phyloP scores from a whole-genome alignment of 2,888 invertebrate genomes.

The Rotaria macrura region DNA sequence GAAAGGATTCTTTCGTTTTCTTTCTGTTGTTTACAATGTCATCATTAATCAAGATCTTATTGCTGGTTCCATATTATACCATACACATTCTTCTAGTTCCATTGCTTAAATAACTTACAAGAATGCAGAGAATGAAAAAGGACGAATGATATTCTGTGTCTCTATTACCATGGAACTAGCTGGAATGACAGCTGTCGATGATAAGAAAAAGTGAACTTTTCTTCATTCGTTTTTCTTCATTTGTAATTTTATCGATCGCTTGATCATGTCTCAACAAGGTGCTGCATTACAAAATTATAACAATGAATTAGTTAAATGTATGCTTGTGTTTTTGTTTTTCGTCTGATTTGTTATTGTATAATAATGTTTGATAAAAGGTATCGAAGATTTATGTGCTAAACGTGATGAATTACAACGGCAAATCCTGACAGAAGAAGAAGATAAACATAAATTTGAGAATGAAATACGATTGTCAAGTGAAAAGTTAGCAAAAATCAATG shows the following conservation, averaged over 20 bases:
- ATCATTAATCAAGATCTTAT: background rate
- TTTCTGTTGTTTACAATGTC: background rate
- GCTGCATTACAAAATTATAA: slow-evolving; percentile 49
- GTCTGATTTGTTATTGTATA: background rate
- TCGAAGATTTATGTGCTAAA: slow-evolving; percentile 48
- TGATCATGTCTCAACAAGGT: slow-evolving; percentile 38
- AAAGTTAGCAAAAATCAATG: slow-evolving; percentile 47
- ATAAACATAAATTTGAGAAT: slow-evolving; percentile 48
- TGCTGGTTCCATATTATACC: no score
- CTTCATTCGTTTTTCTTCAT: background rate
- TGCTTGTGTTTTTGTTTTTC: slow-evolving; percentile 35
- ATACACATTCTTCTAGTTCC: no score
- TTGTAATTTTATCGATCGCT: slow-evolving; percentile 37
- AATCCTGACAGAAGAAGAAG: slow-evolving; percentile 48
- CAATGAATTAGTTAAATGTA: slow-evolving; percentile 50
- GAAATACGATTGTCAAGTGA: slow-evolving; percentile 48
- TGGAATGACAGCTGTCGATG: background rate
- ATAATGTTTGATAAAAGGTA: slow-evolving; percentile 39
- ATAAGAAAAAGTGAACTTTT: background rate
- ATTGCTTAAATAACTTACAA: no score
- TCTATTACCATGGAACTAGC: background rate
- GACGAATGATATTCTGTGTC: no score
- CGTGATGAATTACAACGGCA: slow-evolving; percentile 48
- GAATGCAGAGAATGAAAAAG: no score
- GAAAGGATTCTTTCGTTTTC: background rate